Conservation (phyloP, 2,113 vertebrate species). For the Cepphus grylle region DNA sequence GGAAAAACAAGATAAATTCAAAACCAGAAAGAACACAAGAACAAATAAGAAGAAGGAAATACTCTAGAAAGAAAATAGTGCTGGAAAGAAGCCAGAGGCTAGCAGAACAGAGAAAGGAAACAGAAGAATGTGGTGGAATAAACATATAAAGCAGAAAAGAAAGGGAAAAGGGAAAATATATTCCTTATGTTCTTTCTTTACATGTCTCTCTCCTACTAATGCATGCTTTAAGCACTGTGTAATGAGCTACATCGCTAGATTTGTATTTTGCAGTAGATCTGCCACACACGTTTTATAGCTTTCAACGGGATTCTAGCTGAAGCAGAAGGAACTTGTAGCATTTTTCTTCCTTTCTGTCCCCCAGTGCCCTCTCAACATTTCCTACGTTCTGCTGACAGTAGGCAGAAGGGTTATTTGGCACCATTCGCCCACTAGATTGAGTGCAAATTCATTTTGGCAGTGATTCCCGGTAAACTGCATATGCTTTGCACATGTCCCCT, state of each 20-base stretch:
- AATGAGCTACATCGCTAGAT: not conserved
- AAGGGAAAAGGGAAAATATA: not conserved
- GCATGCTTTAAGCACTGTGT: not conserved
- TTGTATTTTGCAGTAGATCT: not conserved
- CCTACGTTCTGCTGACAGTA: not conserved
- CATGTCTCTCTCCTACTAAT: not conserved
- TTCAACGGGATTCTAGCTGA: not conserved
- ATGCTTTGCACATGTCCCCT: not conserved
- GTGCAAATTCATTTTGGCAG: conserved; percentile 14
- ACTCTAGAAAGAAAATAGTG: not conserved
- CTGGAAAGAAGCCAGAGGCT: not conserved
- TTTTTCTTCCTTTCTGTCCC: not conserved
- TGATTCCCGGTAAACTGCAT: not conserved
- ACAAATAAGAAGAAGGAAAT: not conserved
- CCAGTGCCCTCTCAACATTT: not conserved
- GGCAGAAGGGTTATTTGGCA: conserved; percentile 28
- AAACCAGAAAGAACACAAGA: not conserved
- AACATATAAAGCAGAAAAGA: not conserved
- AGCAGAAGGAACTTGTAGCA: not conserved
- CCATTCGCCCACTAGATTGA: not conserved
- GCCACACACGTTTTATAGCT: not conserved
- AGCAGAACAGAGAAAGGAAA: not conserved
- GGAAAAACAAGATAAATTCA: not conserved
- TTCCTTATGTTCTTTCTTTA: not conserved
- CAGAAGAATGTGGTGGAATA: not conserved